These are phyloP conservation scores for Acleris emargana DNA, from an alignment of 2,888 invertebrate species.

Conservation along the genomic window DNA sequence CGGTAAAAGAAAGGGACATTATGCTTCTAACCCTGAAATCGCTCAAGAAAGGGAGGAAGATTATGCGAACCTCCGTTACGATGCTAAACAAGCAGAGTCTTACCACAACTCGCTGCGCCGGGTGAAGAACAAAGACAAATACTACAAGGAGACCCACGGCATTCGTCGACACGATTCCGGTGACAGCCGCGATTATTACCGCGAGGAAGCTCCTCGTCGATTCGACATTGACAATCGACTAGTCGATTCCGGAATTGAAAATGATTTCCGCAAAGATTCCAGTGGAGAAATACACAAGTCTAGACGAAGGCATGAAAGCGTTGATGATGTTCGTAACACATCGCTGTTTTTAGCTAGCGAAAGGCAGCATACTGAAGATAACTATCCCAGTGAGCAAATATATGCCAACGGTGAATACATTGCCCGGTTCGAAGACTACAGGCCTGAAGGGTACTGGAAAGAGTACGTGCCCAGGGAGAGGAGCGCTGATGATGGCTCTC, in stretches of 20 bases:
- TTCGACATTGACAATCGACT: constrained; percentile 85
- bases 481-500: constrained; percentile 87
- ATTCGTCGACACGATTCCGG: constrained; percentile 76
- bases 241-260: constrained; percentile 92
- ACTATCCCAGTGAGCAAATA: constrained; percentile 77
- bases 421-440: constrained; percentile 63
- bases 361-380: constrained; percentile 88
- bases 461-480: constrained; percentile 73
- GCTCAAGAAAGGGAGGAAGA: constrained; percentile 78
- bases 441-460: constrained; percentile 68
- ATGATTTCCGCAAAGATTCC: constrained; percentile 90
- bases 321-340: constrained; percentile 87
- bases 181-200: constrained; percentile 78
- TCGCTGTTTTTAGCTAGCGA: constrained; percentile 89
- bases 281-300: constrained; percentile 78
- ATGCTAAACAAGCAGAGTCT: constrained; percentile 69
- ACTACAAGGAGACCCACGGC: constrained; percentile 62
- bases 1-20: constrained; percentile 78
- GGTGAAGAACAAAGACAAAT: constrained; percentile 79
- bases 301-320: constrained; percentile 82
- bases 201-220: constrained; percentile 73
- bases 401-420: constrained; percentile 75
- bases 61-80: constrained; percentile 72
- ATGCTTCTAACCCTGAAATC: constrained; percentile 86
- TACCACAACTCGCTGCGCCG: constrained; percentile 86